These are phyloP conservation scores for Propsilocerus akamusi DNA, from an alignment of 1,140 invertebrate species.

Conservation along the genomic window DNA sequence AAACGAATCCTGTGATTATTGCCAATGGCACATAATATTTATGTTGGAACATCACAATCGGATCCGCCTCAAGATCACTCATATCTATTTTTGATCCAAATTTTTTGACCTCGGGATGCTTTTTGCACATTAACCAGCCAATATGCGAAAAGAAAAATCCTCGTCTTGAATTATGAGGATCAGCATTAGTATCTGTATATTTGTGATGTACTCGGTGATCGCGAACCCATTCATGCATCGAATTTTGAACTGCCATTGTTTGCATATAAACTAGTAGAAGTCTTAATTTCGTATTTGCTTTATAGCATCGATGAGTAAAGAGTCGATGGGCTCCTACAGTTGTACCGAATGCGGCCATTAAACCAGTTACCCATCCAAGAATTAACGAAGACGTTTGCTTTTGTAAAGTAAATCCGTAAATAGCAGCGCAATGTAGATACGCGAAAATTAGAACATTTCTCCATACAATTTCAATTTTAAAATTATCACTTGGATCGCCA, in stretches of 20 bases:
- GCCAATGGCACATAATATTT: conserved; percentile 49
- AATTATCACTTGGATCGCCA: background rate
- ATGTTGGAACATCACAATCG: conserved; percentile 50
- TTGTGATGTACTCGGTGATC: conserved; percentile 47
- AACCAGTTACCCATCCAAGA: background rate
- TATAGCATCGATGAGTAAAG: conserved; percentile 69
- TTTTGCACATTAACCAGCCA: conserved; percentile 41
- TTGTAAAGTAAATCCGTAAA: conserved; percentile 34
- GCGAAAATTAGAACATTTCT: conserved; percentile 49
- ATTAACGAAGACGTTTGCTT: background rate
- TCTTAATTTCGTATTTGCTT: conserved; percentile 53
- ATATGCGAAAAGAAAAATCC: conserved; percentile 51
- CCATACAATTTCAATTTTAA: conserved; percentile 42
- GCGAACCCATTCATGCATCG: conserved; percentile 25
- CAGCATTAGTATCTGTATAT: conserved; percentile 42
- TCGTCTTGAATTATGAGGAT: conserved; percentile 41
- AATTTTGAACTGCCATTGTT: conserved; percentile 42
- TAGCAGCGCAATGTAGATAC: conserved; percentile 40
- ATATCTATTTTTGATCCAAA: conserved; percentile 34
- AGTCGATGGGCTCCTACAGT: conserved; percentile 58
- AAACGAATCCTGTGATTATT: conserved; percentile 42
- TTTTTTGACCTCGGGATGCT: conserved; percentile 39
- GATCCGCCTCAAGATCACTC: conserved; percentile 48
- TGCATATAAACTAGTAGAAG: conserved; percentile 47
- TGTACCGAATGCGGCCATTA: background rate